phyloP scores from a whole-genome alignment of 2,797 vertebrate species.

The Argyrosomus regius region DNA sequence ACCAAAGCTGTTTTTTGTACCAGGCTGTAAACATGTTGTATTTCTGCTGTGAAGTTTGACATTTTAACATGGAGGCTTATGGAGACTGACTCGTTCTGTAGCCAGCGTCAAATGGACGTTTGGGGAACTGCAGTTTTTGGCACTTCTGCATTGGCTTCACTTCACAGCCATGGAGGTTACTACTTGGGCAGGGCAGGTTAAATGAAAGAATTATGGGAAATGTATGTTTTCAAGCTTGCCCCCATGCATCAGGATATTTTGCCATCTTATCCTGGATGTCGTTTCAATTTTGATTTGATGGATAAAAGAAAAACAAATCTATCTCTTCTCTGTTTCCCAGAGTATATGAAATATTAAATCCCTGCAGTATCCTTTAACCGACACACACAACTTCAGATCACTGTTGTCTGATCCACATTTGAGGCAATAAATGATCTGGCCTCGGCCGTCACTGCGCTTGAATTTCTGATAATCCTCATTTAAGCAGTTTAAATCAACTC shows the following conservation, averaged over 20 bases:
- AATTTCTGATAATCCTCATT: not conserved
- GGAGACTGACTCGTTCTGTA: too few species aligned
- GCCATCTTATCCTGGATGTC: not conserved
- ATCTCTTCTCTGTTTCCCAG: constrained; percentile 11
- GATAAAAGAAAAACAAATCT: not conserved
- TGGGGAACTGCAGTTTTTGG: too few species aligned
- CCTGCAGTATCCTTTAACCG: not conserved
- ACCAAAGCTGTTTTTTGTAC: too few species aligned
- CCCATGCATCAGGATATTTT: not conserved
- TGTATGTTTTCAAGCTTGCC: not conserved
- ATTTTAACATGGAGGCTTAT: too few species aligned
- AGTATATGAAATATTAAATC: constrained; percentile 8
- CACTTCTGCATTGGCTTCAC: too few species aligned
- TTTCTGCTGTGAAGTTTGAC: too few species aligned
- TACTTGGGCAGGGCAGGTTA: not conserved
- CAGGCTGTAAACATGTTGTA: too few species aligned
- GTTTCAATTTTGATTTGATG: constrained; percentile 8
- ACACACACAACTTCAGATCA: not conserved
- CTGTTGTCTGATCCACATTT: not conserved
- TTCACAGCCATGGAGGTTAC: too few species aligned
- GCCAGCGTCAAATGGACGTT: too few species aligned
- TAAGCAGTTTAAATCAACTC: constrained; percentile 8
- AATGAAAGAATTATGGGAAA: constrained; percentile 27
- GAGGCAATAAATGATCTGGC: not conserved
- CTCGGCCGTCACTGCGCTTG: not conserved